Evolutionary conservation across 2,797 vertebrate species (phyloP).

Genomic region (Onychomys arenicola): DNA sequence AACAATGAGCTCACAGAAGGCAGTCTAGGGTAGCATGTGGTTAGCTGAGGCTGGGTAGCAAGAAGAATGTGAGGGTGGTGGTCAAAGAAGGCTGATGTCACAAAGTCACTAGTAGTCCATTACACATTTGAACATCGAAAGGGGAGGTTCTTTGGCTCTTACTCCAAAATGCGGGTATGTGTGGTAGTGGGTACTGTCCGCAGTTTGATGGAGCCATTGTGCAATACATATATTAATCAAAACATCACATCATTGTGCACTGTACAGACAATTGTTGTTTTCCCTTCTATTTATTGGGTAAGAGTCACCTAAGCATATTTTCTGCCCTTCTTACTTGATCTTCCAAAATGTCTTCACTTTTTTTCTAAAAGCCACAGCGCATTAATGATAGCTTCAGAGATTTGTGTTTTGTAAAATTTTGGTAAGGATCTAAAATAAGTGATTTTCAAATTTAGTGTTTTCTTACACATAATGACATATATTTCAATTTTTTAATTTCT

Average conservation of each 20-base stretch:
- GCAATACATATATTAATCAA: not conserved
- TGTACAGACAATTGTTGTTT: not conserved
- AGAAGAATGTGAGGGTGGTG: not conserved
- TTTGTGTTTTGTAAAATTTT: not conserved
- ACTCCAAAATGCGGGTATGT: not conserved
- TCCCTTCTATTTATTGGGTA: not conserved
- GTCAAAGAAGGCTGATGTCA: not conserved
- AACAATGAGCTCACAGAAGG: not conserved
- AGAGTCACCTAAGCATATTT: not conserved
- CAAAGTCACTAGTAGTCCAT: not conserved
- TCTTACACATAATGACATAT: not conserved
- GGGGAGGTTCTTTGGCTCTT: not conserved
- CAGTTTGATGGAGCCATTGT: not conserved
- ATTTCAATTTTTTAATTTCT: constrained; percentile 29
- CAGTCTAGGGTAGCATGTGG: no score
- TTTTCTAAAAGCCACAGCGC: not conserved
- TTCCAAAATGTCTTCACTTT: not conserved
- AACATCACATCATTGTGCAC: not conserved
- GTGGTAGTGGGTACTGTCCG: not conserved
- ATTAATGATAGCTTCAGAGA: not conserved
- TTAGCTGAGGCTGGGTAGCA: rapidly evolving
- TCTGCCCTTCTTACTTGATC: not conserved
- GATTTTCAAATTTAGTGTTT: constrained; percentile 42
- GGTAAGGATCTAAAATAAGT: not conserved
- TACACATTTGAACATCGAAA: not conserved